Base-by-base conservation (phyloP, 1,140 invertebrate species). In the Saccostrea cuccullata region DNA sequence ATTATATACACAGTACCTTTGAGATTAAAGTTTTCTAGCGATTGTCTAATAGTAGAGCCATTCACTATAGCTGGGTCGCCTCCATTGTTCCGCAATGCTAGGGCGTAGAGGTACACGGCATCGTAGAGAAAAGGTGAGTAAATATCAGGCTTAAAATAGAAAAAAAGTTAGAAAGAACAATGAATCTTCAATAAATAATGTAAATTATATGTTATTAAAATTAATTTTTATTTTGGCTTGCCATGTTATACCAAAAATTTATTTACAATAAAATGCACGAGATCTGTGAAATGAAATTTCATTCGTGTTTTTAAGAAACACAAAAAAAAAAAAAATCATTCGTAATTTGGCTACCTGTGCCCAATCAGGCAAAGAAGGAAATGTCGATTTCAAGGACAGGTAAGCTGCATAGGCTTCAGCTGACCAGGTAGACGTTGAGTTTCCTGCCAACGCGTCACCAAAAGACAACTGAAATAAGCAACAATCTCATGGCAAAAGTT, bases 61-160 rank as follows among this genome's bases (percentile, higher is more conserved):
- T 84, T 88, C 8, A 85, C 58, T 12, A 58, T 84, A 0, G 87
- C 30, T 15, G 87, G 84, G 15, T 84, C 58, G 8, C 67, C 30
- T 2, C 88, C 40, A 11, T 91, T 91, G 23, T 73, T 15, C 26
- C 91, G 91, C 20, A 90, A 60, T 0, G 90, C 89, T 20, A 88
- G 58, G 8, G 87, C 89, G 70, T 89, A 92, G 30, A 92, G 84
- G 83, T 88, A 90, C 20, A 92, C 88, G 26, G 90, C 88, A 47
- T 92, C 92, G 70, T 91, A 85, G 26, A 92, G 86, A 47, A 90
- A 92, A 0, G 90, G 73, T 0, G 92, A 90, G 82, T 91, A 91
- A n/a, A 87, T 84, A 64, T 93, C 91, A 11, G 90, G 89, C 91
- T 92, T 89, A 40, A 87, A 55, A 73, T 5, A 85, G 55, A 56